Conservation (phyloP, 2,797 vertebrate genomes). For the Melopsittacus undulatus region DNA sequence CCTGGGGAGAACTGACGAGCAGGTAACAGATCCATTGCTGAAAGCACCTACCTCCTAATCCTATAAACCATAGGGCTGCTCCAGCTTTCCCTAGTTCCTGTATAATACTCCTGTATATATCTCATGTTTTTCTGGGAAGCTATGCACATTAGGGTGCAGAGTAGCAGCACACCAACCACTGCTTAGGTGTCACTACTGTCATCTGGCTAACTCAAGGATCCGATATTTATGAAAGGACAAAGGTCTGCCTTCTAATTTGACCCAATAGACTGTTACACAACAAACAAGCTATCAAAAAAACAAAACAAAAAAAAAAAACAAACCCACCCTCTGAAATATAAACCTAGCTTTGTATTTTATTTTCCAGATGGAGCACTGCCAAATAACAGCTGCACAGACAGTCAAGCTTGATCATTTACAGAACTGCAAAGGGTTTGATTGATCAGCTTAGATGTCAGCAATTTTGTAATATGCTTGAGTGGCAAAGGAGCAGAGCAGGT, state of each 20-base stretch:
- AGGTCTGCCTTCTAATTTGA: neutral
- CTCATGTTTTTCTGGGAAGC: neutral
- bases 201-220: neutral
- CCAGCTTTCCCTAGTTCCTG: neutral
- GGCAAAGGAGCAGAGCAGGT: slow-evolving; percentile 10
- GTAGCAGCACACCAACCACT: neutral
- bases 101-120: neutral
- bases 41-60: neutral
- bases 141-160: neutral
- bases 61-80: neutral
- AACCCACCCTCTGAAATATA: too few relatives aligned
- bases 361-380: slow-evolving; percentile 1
- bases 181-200: neutral
- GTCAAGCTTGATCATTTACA: slow-evolving; percentile 20
- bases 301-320: neutral
- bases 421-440: slow-evolving; percentile 20
- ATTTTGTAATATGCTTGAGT: slow-evolving; percentile 30
- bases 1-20: neutral
- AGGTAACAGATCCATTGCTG: neutral
- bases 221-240: slow-evolving; percentile 7
- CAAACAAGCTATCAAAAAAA: neutral
- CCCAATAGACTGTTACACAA: neutral
- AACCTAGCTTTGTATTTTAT: slow-evolving; percentile 12
- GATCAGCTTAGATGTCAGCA: slow-evolving; percentile 47
- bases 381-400: slow-evolving; percentile 22